A percentile compares a stretch with the other conserved stretches of the same genome.
phyloP scores from a whole-genome alignment of 2,113 vertebrate genomes.

The Athene cunicularia region DNA sequence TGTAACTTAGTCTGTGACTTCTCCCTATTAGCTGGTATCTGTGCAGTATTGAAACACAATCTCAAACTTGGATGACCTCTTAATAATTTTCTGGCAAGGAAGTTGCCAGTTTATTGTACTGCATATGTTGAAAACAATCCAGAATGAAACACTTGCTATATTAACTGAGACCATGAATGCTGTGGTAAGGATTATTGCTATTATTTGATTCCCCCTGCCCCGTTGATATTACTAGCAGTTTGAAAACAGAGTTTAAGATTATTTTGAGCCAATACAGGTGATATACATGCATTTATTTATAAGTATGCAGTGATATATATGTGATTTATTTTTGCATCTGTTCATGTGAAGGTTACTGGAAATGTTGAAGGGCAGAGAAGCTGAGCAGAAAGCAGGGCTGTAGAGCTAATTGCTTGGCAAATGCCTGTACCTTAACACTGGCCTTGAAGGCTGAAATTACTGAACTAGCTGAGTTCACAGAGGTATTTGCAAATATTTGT shows the following conservation, averaged over 20 bases:
- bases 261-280: background rate
- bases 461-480: background rate
- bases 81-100: background rate
- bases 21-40: background rate
- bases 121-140: background rate
- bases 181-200: background rate
- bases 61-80: background rate
- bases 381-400: background rate
- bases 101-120: background rate
- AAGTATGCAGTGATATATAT: background rate
- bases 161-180: background rate
- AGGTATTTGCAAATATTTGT: background rate
- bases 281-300: background rate
- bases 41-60: background rate
- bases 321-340: background rate
- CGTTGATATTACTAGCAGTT: background rate
- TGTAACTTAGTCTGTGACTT: background rate
- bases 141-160: background rate
- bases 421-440: background rate
- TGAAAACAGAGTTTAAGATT: background rate
- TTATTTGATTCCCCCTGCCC: fast-evolving
- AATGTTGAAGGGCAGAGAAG: background rate
- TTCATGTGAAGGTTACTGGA: background rate
- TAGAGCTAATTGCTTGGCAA: background rate
- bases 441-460: background rate